These are phyloP conservation scores for Gymnothorax javanicus DNA, from an alignment of 2,797 vertebrate genomes.

Conservation along the genomic window DNA sequence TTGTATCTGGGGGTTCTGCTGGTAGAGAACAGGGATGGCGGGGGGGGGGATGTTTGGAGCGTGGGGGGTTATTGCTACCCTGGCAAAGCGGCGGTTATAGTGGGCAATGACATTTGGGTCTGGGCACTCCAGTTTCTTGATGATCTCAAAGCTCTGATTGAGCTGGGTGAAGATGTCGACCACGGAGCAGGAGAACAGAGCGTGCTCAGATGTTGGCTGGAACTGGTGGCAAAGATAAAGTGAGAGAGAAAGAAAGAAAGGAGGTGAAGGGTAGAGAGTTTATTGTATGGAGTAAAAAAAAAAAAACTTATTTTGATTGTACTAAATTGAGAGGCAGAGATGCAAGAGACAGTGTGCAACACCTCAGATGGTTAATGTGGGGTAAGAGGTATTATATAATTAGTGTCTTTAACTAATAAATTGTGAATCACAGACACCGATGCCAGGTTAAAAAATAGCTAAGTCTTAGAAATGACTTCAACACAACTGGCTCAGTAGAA, in stretches of 20 bases:
- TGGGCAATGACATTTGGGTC: constrained; percentile 84
- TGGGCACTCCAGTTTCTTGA: constrained; percentile 93
- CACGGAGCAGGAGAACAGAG: constrained; percentile 96
- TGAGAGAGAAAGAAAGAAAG: neutral
- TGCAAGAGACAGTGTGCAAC: neutral
- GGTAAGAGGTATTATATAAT: neutral
- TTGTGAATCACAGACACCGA: neutral
- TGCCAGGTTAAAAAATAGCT: neutral
- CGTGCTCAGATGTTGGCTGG: constrained; percentile 95
- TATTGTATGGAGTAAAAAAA: neutral
- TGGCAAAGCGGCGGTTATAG: constrained; percentile 91
- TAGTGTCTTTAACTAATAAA: neutral
- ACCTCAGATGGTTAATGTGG: neutral
- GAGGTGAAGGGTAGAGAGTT: neutral
- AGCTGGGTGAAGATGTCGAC: constrained; percentile 98
- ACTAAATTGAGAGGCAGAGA: neutral
- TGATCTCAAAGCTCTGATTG: constrained; percentile 98
- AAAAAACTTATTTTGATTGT: neutral
- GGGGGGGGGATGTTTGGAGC: neutral
- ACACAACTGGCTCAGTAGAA: neutral
- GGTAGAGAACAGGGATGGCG: neutral
- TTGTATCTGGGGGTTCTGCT: neutral
- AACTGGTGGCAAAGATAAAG: constrained; percentile 71
- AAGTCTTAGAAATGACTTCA: neutral
- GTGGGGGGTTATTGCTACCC: constrained; percentile 68